Evolutionary conservation across 2,888 invertebrate genomes (phyloP).

Genomic region (Pantelozetes paolii): DNA sequence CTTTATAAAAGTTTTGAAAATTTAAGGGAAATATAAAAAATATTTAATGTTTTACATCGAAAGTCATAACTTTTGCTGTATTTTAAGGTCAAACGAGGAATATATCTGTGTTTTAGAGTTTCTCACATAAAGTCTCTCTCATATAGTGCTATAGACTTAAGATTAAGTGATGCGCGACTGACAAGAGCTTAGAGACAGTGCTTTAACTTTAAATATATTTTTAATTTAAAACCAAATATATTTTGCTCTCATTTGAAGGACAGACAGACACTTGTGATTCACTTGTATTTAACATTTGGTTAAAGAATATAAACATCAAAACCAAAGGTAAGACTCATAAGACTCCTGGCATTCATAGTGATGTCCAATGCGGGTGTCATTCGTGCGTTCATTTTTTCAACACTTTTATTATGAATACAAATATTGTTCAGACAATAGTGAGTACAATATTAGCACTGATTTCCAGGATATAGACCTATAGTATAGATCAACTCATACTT

Average conservation of each 20-base stretch:
- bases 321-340: conserved; percentile 8
- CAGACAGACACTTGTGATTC: conserved; percentile 12
- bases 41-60: not conserved
- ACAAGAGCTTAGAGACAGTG: not conserved
- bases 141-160: not conserved
- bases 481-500: conserved; percentile 16
- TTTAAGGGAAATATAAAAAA: too few species aligned
- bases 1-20: too few species aligned
- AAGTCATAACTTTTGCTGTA: too few species aligned
- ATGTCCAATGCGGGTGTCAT: conserved; percentile 7
- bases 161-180: conserved; percentile 19
- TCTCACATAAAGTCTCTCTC: not conserved
- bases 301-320: not conserved
- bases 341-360: conserved; percentile 6
- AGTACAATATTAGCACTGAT: not conserved
- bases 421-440: not conserved
- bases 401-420: not conserved
- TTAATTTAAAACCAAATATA: not conserved
- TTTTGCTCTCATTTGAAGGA: not conserved
- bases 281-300: not conserved
- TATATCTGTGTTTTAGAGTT: not conserved
- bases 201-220: not conserved
- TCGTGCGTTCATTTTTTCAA: conserved; percentile 20
- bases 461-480: conserved; percentile 30
- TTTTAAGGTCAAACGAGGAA: not conserved